Base-by-base conservation (phyloP, 1,140 invertebrate genomes). In the Hyles euphorbiae region DNA sequence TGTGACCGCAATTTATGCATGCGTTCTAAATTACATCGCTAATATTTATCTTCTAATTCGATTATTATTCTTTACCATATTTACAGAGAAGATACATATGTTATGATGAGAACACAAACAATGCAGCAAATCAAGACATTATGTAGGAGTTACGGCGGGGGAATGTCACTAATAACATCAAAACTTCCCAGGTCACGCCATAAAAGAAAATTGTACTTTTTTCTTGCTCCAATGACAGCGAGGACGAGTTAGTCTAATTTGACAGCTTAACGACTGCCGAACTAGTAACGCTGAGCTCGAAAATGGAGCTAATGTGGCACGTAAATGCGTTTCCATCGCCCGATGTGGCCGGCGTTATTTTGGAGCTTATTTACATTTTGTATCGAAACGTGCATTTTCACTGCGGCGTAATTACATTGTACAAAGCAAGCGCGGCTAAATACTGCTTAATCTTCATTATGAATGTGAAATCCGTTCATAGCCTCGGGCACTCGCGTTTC, bases 381-480 rank as follows among this genome's bases (percentile, higher is more conserved):
- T 34, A 60, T 61, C 46, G 56, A 52, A 40, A 40, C 36, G 36
- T 40, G 36, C 36, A 40, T 40, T 53, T 10, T 54, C n/a, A 33
- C 8, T 53, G 12, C 36, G 43, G 10, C 48, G 58, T 68, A 70
- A 67, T 70, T 70, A 67, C 45, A 53, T 55, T 60, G 52, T 60
- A 69, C 59, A 70, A 63, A 66, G 63, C 55, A 52, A 65, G 63
- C 50, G 46, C 36, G 57, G 64, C 69, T 69, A 77, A 74, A 65
- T 65, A 60, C 67, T 68, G 66, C 67, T 77, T 79, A 82, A 79
- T 84, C 74, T 76, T 76, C 69, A 80, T 84, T 78, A 78, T 83
- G 71, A 80, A 83, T 81, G 65, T 85, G 76, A 80, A 80, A 83
- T 77, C 71, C 76, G 79, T 75, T 78, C 76, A 78, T 78, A 63